Evolutionary conservation across 2,888 invertebrate genomes (phyloP).

Genomic region (Prenolepis imparis): DNA sequence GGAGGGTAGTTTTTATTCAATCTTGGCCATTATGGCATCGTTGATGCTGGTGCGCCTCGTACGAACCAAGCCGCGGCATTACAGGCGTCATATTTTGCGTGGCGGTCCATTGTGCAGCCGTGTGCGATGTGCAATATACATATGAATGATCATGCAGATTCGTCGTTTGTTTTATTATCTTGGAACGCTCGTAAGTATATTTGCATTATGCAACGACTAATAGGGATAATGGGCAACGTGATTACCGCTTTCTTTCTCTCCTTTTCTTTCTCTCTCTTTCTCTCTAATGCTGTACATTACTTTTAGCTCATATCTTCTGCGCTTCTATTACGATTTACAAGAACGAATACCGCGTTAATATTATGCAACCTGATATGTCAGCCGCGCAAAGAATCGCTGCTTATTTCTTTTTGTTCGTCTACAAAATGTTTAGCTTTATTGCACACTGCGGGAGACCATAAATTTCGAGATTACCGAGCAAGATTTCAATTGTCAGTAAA

Average conservation of each 20-base stretch:
- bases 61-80: slow-evolving; percentile 38
- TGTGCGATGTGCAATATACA: slow-evolving; percentile 63
- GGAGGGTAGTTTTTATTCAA: slow-evolving; percentile 62
- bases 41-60: slow-evolving; percentile 38
- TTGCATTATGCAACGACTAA: slow-evolving; percentile 79
- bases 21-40: slow-evolving; percentile 50
- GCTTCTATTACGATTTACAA: slow-evolving; percentile 29
- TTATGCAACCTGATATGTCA: slow-evolving; percentile 47
- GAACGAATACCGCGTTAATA: slow-evolving; percentile 49
- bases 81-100: slow-evolving; percentile 58
- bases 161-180: slow-evolving; percentile 79
- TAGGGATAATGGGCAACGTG: slow-evolving; percentile 79
- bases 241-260: slow-evolving; percentile 68
- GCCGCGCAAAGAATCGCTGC: slow-evolving; percentile 22
- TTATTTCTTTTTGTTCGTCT: slow-evolving; percentile 18
- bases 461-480: slow-evolving; percentile 25
- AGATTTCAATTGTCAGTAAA: slow-evolving; percentile 32
- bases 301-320: slow-evolving; percentile 57
- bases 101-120: slow-evolving; percentile 60
- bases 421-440: slow-evolving; percentile 19
- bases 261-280: background rate
- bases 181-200: slow-evolving; percentile 75
- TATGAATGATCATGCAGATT: slow-evolving; percentile 77
- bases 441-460: background rate
- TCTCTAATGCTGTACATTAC: slow-evolving; percentile 69